phyloP scores from a whole-genome alignment of 2,113 vertebrate genomes.

The Bos javanicus region DNA sequence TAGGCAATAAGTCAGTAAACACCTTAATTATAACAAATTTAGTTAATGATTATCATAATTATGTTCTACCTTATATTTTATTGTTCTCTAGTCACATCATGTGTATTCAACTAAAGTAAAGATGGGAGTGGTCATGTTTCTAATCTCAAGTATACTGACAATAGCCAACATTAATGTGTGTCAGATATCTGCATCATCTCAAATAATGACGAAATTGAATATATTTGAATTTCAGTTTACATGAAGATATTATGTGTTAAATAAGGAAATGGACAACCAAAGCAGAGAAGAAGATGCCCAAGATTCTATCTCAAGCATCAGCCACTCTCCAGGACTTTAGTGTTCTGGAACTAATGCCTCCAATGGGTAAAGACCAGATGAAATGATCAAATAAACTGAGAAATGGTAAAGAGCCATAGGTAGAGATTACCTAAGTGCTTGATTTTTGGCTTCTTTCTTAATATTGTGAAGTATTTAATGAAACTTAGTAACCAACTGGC shows the following conservation, averaged over 20 bases:
- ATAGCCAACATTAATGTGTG: neutral
- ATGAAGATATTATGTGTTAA: neutral
- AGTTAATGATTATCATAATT: neutral
- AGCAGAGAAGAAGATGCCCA: neutral
- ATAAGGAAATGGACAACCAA: neutral
- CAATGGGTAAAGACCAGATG: neutral
- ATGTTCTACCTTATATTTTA: neutral
- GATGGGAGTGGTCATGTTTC: neutral
- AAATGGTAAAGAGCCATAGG: neutral
- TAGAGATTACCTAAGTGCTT: neutral
- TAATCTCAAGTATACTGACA: neutral
- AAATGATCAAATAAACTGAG: neutral
- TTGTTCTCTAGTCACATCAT: neutral
- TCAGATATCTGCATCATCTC: neutral
- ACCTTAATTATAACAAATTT: neutral
- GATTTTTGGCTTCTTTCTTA: neutral
- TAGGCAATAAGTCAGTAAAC: neutral
- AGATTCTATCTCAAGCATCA: neutral
- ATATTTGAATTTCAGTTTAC: neutral
- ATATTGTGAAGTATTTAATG: neutral
- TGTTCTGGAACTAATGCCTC: neutral
- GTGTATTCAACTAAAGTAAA: neutral
- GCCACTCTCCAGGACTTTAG: neutral
- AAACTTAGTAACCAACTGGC: neutral
- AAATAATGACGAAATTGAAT: neutral